Conservation (phyloP, 2,797 vertebrate species). For the Sebastes diploproa region DNA sequence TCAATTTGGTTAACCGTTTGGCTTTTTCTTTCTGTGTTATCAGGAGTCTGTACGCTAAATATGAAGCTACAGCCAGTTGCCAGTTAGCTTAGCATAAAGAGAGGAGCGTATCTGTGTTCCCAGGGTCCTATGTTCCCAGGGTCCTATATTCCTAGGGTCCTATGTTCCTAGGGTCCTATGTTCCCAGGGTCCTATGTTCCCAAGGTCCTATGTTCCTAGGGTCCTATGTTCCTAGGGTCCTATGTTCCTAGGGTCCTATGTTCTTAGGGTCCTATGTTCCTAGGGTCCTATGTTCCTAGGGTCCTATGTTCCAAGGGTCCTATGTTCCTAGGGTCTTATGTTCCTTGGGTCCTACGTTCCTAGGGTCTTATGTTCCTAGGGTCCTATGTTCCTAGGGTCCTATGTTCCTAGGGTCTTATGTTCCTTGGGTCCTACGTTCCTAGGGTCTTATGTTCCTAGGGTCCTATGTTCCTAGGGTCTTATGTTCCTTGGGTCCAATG, state of each 20-base stretch:
- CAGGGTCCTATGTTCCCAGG: too few relatives aligned
- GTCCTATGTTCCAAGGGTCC: too few relatives aligned
- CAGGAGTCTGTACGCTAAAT: background rate
- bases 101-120: background rate
- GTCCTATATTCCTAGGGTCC: too few relatives aligned
- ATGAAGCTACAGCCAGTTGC: background rate
- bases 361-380: rapidly evolving
- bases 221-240: too few relatives aligned
- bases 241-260: too few relatives aligned
- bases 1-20: slow-evolving; percentile 53
- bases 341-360: too few relatives aligned
- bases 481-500: rapidly evolving
- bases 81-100: background rate
- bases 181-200: too few relatives aligned
- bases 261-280: rapidly evolving
- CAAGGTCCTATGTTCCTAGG: rapidly evolving
- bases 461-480: rapidly evolving
- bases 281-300: rapidly evolving
- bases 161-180: too few relatives aligned
- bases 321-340: too few relatives aligned
- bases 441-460: rapidly evolving
- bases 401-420: rapidly evolving
- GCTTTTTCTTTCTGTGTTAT: slow-evolving; percentile 25
- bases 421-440: too few relatives aligned
- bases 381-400: rapidly evolving